phyloP scores from a whole-genome alignment of 2,113 vertebrate species.

The Bubalus kerabau region DNA sequence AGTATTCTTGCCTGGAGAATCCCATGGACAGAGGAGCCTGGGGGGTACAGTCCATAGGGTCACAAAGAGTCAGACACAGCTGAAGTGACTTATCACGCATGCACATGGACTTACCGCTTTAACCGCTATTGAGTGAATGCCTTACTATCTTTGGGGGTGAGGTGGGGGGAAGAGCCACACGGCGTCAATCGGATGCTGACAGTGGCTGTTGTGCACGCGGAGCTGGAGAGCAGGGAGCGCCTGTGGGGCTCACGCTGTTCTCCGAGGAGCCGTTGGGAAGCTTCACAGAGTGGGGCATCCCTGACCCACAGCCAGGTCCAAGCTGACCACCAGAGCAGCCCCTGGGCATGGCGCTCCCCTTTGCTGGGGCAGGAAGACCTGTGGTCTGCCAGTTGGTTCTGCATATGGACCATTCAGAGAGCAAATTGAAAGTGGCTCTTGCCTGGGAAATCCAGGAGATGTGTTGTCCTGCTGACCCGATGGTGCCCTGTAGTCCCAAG shows the following conservation, averaged over 20 bases:
- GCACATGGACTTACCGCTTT: neutral
- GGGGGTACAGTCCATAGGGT: fast-evolving
- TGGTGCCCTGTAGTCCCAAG: fast-evolving
- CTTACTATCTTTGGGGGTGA: neutral
- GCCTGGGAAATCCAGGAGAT: neutral
- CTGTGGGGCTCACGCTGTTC: fast-evolving
- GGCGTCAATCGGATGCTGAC: fast-evolving
- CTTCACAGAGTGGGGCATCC: neutral
- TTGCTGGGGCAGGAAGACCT: fast-evolving
- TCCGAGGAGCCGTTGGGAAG: fast-evolving
- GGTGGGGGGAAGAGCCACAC: neutral
- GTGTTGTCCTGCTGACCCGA: neutral
- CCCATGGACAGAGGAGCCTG: neutral
- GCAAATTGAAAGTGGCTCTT: neutral
- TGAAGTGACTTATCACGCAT: neutral
- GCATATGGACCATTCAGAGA: neutral
- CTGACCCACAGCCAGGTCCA: neutral
- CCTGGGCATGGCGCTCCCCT: fast-evolving
- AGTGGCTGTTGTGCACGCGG: neutral
- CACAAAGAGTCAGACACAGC: neutral
- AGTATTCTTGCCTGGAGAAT: neutral
- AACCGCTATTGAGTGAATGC: neutral
- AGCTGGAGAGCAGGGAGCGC: fast-evolving
- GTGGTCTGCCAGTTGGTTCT: neutral
- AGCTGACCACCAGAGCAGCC: fast-evolving